phyloP scores from a whole-genome alignment of 2,888 invertebrate genomes.

The Cosmia trapezina region DNA sequence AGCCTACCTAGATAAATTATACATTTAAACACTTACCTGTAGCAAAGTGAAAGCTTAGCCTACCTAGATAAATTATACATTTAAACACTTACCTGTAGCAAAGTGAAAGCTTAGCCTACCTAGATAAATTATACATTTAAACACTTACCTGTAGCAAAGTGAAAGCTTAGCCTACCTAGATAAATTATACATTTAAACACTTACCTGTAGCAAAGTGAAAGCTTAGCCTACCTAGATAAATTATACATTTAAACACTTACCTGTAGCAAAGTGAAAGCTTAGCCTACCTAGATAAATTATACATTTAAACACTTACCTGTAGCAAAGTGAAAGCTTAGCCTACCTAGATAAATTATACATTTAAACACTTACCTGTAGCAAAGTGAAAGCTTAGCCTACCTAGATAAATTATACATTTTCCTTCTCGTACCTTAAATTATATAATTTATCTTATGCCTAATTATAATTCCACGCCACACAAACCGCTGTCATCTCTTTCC shows the following conservation, averaged over 20 bases:
- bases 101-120: neutral
- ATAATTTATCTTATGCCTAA: conserved; percentile 11
- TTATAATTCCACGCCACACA: conserved; percentile 6
- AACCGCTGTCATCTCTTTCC: conserved; percentile 17
- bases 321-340: neutral
- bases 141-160: too few relatives aligned
- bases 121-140: neutral
- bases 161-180: neutral
- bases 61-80: neutral
- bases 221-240: neutral
- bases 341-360: neutral
- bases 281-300: neutral
- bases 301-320: neutral
- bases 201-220: too few relatives aligned
- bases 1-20: neutral
- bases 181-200: neutral
- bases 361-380: neutral
- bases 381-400: neutral
- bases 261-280: too few relatives aligned
- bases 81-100: neutral
- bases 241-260: neutral
- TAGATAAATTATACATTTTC: neutral
- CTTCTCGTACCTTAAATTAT: neutral
- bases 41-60: neutral
- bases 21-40: neutral